Evolutionary conservation across 2,113 vertebrate species (phyloP).

Genomic region (Oncorhynchus tshawytscha): DNA sequence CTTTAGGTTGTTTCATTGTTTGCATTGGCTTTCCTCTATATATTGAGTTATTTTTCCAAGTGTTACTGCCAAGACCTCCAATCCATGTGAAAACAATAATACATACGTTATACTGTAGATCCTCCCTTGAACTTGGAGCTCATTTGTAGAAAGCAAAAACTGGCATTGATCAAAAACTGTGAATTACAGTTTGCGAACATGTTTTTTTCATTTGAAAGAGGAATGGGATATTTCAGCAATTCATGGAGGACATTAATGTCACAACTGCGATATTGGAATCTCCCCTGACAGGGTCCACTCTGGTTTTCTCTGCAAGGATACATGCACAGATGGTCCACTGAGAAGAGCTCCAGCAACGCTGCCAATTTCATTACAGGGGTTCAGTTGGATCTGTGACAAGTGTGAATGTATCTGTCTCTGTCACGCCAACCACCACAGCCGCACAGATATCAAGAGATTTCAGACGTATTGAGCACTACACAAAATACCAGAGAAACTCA

Average conservation of each 20-base stretch:
- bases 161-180: slow-evolving; percentile 35
- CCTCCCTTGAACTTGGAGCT: slow-evolving; percentile 17
- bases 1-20: neutral
- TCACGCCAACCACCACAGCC: slow-evolving; percentile 34
- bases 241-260: slow-evolving; percentile 1
- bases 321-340: slow-evolving; percentile 61
- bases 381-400: slow-evolving; percentile 36
- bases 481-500: neutral
- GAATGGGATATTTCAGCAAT: neutral
- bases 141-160: slow-evolving; percentile 25
- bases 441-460: slow-evolving; percentile 11
- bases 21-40: neutral
- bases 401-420: slow-evolving; percentile 46
- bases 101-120: slow-evolving; percentile 27
- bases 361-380: slow-evolving; percentile 61
- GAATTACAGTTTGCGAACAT: slow-evolving; percentile 32
- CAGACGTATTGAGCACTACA: slow-evolving; percentile 4
- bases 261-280: slow-evolving; percentile 5
- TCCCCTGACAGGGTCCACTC: neutral
- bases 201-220: slow-evolving; percentile 29
- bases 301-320: neutral
- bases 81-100: slow-evolving; percentile 27
- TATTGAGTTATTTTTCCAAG: slow-evolving; percentile 14
- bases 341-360: slow-evolving; percentile 37
- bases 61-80: slow-evolving; percentile 12